These are phyloP conservation scores for Leptinotarsa rubiginosa DNA, from an alignment of 2,888 invertebrate species.

Conservation along the genomic window DNA sequence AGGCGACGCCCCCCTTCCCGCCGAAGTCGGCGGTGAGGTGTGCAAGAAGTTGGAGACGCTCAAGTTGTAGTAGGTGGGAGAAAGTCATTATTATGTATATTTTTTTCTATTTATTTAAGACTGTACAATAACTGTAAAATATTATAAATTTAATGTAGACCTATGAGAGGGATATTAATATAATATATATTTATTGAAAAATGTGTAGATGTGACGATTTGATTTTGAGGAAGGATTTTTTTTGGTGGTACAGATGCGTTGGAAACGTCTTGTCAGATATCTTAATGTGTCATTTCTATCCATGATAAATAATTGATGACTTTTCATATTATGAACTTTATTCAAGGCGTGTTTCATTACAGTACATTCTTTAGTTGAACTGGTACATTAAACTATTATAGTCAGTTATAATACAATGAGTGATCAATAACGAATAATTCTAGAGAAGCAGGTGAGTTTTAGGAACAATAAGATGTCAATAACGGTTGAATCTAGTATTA, in stretches of 20 bases:
- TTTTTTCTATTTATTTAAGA: constrained; percentile 50
- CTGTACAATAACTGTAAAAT: constrained; percentile 47
- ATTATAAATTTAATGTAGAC: constrained; percentile 48
- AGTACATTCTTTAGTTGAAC: too few relatives aligned
- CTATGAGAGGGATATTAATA: constrained; percentile 42
- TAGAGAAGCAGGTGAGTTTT: too few relatives aligned
- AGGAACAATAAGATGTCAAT: too few relatives aligned
- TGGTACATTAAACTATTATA: too few relatives aligned
- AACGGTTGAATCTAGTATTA: too few relatives aligned
- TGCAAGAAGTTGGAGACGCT: constrained; percentile 63
- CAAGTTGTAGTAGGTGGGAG: constrained; percentile 49
- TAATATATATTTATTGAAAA: constrained; percentile 47
- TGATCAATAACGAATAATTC: too few relatives aligned
- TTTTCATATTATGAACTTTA: too few relatives aligned
- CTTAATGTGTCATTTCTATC: background rate
- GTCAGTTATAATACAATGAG: too few relatives aligned
- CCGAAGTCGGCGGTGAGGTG: constrained; percentile 53
- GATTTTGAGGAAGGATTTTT: constrained; percentile 28
- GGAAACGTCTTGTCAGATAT: background rate
- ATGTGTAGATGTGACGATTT: constrained; percentile 25
- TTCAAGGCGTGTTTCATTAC: too few relatives aligned
- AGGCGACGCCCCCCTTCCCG: constrained; percentile 63
- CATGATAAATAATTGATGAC: too few relatives aligned
- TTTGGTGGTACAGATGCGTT: constrained; percentile 19
- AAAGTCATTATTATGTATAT: constrained; percentile 34